phyloP scores from a whole-genome alignment of 2,888 invertebrate species.

The Syrista parreyssii region DNA sequence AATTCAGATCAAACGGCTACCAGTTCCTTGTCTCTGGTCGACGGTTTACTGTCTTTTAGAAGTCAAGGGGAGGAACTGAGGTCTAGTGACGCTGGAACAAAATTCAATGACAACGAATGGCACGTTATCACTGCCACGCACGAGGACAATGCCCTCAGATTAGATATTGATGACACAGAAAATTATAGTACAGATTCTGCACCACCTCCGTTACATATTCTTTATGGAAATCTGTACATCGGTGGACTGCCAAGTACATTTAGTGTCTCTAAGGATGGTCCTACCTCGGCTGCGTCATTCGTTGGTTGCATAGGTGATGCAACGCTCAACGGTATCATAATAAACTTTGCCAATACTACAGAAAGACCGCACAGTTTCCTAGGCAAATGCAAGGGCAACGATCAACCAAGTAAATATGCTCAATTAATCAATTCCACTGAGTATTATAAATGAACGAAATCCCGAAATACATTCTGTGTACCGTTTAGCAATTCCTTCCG shows the following conservation, averaged over 20 bases:
- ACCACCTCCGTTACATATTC: slow-evolving; percentile 73
- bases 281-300: slow-evolving; percentile 75
- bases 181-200: slow-evolving; percentile 72
- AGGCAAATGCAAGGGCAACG: slow-evolving; percentile 70
- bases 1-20: slow-evolving; percentile 77
- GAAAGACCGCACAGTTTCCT: slow-evolving; percentile 72
- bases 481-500: slow-evolving; percentile 20
- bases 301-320: slow-evolving; percentile 94
- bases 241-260: slow-evolving; percentile 83
- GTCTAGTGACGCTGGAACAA: slow-evolving; percentile 67
- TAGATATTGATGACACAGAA: slow-evolving; percentile 89
- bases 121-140: slow-evolving; percentile 92
- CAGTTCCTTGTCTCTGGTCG: slow-evolving; percentile 74
- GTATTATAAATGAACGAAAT: not conserved
- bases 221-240: slow-evolving; percentile 81
- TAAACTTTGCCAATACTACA: slow-evolving; percentile 80
- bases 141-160: slow-evolving; percentile 73
- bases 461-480: not conserved
- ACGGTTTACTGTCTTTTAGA: slow-evolving; percentile 74
- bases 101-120: slow-evolving; percentile 93
- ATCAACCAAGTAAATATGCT: slow-evolving; percentile 25
- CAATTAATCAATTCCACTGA: not conserved
- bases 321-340: slow-evolving; percentile 83
- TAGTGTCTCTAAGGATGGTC: slow-evolving; percentile 66
- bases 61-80: slow-evolving; percentile 77